Evolutionary conservation across 1,140 invertebrate genomes (phyloP).

Genomic region (Caenorhabditis remanei): DNA sequence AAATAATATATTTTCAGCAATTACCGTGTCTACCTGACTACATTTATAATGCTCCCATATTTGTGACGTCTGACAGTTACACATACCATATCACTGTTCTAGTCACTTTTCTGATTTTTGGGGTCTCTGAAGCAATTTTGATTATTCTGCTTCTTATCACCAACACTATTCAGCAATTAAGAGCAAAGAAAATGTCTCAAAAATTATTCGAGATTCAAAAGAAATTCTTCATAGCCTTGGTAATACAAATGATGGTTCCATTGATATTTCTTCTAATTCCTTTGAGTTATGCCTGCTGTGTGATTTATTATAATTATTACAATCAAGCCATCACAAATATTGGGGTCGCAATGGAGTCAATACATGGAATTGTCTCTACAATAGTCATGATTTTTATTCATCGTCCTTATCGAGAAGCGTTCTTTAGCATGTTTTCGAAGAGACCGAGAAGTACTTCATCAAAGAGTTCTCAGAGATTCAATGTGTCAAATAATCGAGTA

Average conservation of each 20-base stretch:
- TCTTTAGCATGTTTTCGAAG: neutral
- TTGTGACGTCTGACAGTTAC: neutral
- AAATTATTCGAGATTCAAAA: conserved; percentile 8
- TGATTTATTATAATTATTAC: neutral
- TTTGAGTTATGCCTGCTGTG: neutral
- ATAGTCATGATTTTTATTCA: neutral
- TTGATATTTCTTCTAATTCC: neutral
- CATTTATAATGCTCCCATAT: neutral
- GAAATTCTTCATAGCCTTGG: neutral
- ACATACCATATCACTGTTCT: neutral
- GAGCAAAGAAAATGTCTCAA: conserved; percentile 10
- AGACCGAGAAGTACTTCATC: neutral
- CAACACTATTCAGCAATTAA: neutral
- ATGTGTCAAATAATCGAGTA: neutral
- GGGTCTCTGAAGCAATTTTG: neutral
- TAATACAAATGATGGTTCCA: neutral
- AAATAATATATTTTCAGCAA: neutral
- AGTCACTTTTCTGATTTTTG: neutral
- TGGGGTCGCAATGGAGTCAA: neutral
- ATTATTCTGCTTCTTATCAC: neutral
- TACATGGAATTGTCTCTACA: neutral
- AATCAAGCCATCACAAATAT: neutral
- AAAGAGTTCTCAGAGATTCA: neutral
- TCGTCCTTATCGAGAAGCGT: neutral
- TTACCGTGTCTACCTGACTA: neutral